These are phyloP conservation scores for Enchytraeus crypticus DNA, from an alignment of 2,888 invertebrate genomes.

Conservation along the genomic window DNA sequence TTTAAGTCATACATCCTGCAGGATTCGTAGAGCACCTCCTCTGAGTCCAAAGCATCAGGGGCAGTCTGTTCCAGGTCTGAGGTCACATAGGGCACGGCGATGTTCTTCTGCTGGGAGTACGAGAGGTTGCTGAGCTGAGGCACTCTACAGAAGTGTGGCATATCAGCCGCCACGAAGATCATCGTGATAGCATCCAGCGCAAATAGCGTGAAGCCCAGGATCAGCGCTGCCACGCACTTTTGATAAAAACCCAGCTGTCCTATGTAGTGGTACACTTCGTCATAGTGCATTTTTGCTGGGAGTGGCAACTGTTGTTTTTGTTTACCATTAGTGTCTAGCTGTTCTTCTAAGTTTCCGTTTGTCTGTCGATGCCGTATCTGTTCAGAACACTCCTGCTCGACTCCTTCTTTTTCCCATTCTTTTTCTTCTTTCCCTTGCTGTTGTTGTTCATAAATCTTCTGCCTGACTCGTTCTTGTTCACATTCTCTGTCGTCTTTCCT, in stretches of 20 bases:
- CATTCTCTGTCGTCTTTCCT: too few species aligned
- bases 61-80: too few species aligned
- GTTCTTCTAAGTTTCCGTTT: too few species aligned
- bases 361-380: too few species aligned
- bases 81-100: slow-evolving; percentile 22
- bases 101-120: slow-evolving; percentile 16
- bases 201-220: background rate
- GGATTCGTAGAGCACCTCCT: background rate
- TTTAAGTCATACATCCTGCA: slow-evolving; percentile 17
- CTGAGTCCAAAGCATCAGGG: too few species aligned
- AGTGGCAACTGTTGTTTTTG: too few species aligned
- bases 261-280: slow-evolving; percentile 1
- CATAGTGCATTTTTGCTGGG: background rate
- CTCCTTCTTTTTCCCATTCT: too few species aligned
- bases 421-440: too few species aligned
- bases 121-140: slow-evolving; percentile 2
- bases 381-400: too few species aligned
- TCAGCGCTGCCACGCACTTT: background rate
- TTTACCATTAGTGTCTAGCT: too few species aligned
- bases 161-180: slow-evolving; percentile 12
- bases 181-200: slow-evolving; percentile 7
- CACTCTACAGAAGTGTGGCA: slow-evolving; percentile 18
- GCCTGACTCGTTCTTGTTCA: too few species aligned
- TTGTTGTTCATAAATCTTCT: too few species aligned
- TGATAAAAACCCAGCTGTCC: slow-evolving; percentile 6